Percentiles rank a stretch among this genome's conserved stretches.
These are phyloP conservation scores for Clangula hyemalis DNA, from an alignment of 2,797 vertebrate species.

Conservation along the genomic window DNA sequence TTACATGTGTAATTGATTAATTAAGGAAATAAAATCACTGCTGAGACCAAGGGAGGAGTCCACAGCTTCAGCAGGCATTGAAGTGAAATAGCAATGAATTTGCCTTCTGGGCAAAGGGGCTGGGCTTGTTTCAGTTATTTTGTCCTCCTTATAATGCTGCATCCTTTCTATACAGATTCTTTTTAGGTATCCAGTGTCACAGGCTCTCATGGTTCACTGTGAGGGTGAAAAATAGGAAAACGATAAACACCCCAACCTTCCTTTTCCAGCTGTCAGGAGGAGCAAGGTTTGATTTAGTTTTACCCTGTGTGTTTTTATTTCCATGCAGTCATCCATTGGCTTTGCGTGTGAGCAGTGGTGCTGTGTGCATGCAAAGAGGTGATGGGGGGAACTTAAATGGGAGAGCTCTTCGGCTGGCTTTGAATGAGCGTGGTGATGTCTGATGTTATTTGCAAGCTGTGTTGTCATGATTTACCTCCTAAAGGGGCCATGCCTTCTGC, in stretches of 20 bases:
- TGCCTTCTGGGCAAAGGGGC: not conserved
- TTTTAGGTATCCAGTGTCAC: not conserved
- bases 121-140: not conserved
- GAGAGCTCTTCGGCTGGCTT: not conserved
- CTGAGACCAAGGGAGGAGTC: constrained; percentile 38
- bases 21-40: constrained; percentile 64
- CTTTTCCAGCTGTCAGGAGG: not conserved
- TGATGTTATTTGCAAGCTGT: not conserved
- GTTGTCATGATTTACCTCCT: not conserved
- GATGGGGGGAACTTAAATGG: not conserved
- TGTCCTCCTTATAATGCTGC: not conserved
- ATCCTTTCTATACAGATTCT: not conserved
- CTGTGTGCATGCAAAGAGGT: accelerated
- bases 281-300: not conserved
- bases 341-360: not conserved
- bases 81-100: not conserved
- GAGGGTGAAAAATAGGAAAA: not conserved
- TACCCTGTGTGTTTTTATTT: not conserved
- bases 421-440: not conserved
- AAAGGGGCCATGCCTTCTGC: not conserved
- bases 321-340: accelerated
- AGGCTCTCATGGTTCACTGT: not conserved
- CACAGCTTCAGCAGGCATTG: not conserved
- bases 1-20: constrained; percentile 71
- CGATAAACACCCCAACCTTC: not conserved